These are phyloP conservation scores for Spongia lamella DNA, from an alignment of 37 sponge, comb jelly and placozoan species.

Conservation along the genomic window DNA sequence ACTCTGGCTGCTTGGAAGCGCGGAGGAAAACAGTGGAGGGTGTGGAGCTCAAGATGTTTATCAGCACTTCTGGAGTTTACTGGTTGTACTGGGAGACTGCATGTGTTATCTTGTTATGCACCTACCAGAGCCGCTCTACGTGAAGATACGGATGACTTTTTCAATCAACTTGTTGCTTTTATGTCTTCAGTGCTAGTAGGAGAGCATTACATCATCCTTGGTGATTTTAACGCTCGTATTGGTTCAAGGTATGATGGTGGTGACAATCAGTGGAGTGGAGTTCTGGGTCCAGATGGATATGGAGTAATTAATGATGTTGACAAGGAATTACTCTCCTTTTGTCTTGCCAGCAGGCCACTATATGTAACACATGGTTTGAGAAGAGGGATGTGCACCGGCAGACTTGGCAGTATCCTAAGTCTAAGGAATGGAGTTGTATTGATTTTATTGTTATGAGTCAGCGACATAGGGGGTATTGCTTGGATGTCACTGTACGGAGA, in stretches of 20 bases:
- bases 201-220: slow-evolving; percentile 13
- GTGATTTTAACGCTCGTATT: slow-evolving; percentile 19
- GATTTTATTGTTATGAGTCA: slow-evolving; percentile 34
- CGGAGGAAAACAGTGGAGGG: slow-evolving; percentile 42
- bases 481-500: slow-evolving; percentile 23
- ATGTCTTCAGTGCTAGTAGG: not conserved
- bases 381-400: slow-evolving; percentile 28
- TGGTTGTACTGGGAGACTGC: not conserved
- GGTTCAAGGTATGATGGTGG: slow-evolving; percentile 20
- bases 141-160: slow-evolving; percentile 10
- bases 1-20: slow-evolving; percentile 35
- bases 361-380: slow-evolving; percentile 43
- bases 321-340: slow-evolving; percentile 42
- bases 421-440: slow-evolving; percentile 36
- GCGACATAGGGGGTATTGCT: slow-evolving; percentile 4
- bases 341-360: slow-evolving; percentile 17
- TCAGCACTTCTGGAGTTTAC: not conserved
- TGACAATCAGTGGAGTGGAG: slow-evolving; percentile 23
- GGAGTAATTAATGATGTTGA: slow-evolving; percentile 43
- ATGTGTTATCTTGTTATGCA: slow-evolving; percentile 42
- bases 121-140: slow-evolving; percentile 27
- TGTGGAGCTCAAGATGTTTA: slow-evolving; percentile 45
- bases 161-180: slow-evolving; percentile 10
- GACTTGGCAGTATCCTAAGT: slow-evolving; percentile 53
- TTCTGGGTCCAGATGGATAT: slow-evolving; percentile 42